Evolutionary conservation across 2,113 vertebrate genomes (phyloP).

Genomic region (Clarias macrocephalus): DNA sequence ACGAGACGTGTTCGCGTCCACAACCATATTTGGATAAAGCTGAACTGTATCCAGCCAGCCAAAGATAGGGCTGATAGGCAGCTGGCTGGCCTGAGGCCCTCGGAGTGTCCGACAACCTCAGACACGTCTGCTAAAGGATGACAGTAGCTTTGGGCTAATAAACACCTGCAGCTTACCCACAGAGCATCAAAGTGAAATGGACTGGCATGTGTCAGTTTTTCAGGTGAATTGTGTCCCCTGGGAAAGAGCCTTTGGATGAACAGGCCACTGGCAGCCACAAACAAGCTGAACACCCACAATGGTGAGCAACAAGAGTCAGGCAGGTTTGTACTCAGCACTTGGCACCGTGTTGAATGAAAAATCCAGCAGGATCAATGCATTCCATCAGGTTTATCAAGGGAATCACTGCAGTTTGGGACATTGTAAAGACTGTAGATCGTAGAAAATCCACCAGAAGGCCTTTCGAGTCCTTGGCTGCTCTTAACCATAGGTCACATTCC

Average conservation of each 20-base stretch:
- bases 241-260: conserved; percentile 1
- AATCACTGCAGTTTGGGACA: conserved; percentile 21
- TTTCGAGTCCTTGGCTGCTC: conserved; percentile 31
- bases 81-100: conserved; percentile 51
- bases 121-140: conserved; percentile 45
- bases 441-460: neutral
- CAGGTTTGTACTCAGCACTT: neutral
- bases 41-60: neutral
- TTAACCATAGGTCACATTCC: conserved; percentile 46
- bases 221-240: neutral
- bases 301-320: neutral
- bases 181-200: conserved; percentile 4
- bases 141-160: conserved; percentile 55
- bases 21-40: conserved; percentile 29
- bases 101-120: conserved; percentile 56
- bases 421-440: conserved; percentile 24
- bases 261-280: neutral
- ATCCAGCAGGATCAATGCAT: conserved; percentile 20
- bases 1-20: neutral
- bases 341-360: neutral
- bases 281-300: neutral
- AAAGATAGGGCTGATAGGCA: conserved; percentile 21
- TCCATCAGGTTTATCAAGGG: conserved; percentile 7
- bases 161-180: conserved; percentile 44
- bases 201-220: neutral